Base-by-base conservation (phyloP, 2,888 invertebrate species). In the Scotopteryx bipunctaria region DNA sequence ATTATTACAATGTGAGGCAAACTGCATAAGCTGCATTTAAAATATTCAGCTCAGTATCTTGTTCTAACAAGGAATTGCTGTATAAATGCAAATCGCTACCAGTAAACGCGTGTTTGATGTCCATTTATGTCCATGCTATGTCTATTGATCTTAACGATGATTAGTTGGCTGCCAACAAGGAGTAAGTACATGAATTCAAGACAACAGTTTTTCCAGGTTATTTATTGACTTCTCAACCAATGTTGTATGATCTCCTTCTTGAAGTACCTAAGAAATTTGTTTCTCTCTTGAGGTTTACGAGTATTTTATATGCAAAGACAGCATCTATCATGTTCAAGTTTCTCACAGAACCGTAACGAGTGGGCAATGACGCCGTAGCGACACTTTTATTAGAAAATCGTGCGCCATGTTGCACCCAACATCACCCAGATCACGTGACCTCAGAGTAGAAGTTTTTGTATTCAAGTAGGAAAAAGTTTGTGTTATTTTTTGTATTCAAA, bases 321-420 rank as follows among this genome's bases (percentile, higher is more conserved):
- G 11, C 42, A 27, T 14, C 36, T 37, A 19, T 21, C 15, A 46
- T 36, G 31, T 16, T 46, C 38, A 49, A 25, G 47, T 37, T 55
- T 58, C 58, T 49, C 56, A 57, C 46, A 54, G 32, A 48, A 38
- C 43, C 31, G 53, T 57, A 54, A 41, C 44, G 52, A 48, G 53
- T 48, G 48, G 44, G 36, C 53, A 5, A 47, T 58, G 56, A 54
- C 54, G 46, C 46, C 43, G 38, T 13, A 25, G 42, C 70, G 74
- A 80, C 78, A 76, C 76, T 78, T 86, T 87, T 85, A 85, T 86
- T 80, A 65, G 73, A 73, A 78, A 85, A 75, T 86, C 88, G 86
- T 86, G 86, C 71, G 73, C 61, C 62, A 45, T 61, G 64, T 55
- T 65, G 66, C 67, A 69, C 67, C 71, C 72, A 54, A 56, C 53